These are phyloP conservation scores for Aratinga solstitialis DNA, from an alignment of 2,797 vertebrate species.

Conservation along the genomic window DNA sequence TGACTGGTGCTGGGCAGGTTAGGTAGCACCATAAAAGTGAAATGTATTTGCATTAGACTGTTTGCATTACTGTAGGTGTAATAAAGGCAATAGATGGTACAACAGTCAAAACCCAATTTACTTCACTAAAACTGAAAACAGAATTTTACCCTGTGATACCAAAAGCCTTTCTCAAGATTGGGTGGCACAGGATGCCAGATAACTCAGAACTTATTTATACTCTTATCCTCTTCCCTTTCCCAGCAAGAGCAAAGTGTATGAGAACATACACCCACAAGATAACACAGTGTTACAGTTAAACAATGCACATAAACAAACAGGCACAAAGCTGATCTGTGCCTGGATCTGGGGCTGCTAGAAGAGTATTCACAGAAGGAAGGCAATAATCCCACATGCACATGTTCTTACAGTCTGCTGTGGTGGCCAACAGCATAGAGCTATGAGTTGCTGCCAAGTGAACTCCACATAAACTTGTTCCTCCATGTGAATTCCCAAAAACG, in stretches of 20 bases:
- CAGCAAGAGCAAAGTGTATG: not conserved
- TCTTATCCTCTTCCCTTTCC: not conserved
- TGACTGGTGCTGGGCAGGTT: not conserved
- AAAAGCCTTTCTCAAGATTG: not conserved
- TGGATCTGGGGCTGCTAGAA: not conserved
- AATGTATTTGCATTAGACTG: not conserved
- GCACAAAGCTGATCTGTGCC: not conserved
- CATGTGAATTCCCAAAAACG: not conserved
- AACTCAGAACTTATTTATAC: not conserved
- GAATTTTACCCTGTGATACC: not conserved
- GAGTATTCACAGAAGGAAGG: not conserved
- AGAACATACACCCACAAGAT: not conserved
- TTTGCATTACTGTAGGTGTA: not conserved
- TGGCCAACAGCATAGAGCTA: not conserved
- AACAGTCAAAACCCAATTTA: not conserved
- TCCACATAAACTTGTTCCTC: not conserved
- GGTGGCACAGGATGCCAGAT: not conserved
- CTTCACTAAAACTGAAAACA: not conserved
- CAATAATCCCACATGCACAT: not conserved
- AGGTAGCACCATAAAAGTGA: not conserved
- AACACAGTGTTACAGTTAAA: not conserved
- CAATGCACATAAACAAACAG: not conserved
- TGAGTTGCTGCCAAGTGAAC: not conserved
- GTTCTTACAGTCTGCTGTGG: not conserved
- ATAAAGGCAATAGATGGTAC: not conserved